Evolutionary conservation across 2,888 invertebrate species (phyloP).

Genomic region (Dicranocentrus wangi): DNA sequence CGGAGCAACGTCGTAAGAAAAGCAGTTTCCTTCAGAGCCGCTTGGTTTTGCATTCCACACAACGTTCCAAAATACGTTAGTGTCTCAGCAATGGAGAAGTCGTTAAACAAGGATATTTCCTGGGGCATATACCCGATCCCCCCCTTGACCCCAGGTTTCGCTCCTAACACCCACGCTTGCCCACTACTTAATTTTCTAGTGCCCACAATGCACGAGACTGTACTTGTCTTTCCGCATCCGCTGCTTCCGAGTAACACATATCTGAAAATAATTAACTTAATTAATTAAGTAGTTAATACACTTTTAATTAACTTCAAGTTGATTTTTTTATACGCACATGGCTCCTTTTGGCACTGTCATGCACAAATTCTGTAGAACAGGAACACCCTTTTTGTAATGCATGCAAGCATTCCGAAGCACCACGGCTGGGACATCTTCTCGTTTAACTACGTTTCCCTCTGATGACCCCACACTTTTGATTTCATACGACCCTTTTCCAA

Average conservation of each 20-base stretch:
- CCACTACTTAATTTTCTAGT: constrained; percentile 88
- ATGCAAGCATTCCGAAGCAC: constrained; percentile 20
- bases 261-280: constrained; percentile 79
- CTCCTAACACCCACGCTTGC: constrained; percentile 91
- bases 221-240: constrained; percentile 91
- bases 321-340: too few relatives aligned
- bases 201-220: constrained; percentile 94
- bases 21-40: not conserved
- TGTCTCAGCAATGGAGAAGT: constrained; percentile 93
- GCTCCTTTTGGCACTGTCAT: constrained; percentile 55
- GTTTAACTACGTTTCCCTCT: too few relatives aligned
- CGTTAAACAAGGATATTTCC: constrained; percentile 86
- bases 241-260: constrained; percentile 95
- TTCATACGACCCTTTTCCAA: too few relatives aligned
- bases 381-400: constrained; percentile 30
- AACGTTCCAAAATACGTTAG: constrained; percentile 97
- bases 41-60: constrained; percentile 89
- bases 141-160: constrained; percentile 90
- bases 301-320: too few relatives aligned
- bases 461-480: too few relatives aligned
- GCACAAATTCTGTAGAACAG: constrained; percentile 41
- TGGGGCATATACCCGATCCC: constrained; percentile 76
- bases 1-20: not conserved
- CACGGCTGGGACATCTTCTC: not conserved
- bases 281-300: too few relatives aligned